Base-by-base conservation (phyloP, 2,888 invertebrate genomes). In the Drosophila antonietae region DNA sequence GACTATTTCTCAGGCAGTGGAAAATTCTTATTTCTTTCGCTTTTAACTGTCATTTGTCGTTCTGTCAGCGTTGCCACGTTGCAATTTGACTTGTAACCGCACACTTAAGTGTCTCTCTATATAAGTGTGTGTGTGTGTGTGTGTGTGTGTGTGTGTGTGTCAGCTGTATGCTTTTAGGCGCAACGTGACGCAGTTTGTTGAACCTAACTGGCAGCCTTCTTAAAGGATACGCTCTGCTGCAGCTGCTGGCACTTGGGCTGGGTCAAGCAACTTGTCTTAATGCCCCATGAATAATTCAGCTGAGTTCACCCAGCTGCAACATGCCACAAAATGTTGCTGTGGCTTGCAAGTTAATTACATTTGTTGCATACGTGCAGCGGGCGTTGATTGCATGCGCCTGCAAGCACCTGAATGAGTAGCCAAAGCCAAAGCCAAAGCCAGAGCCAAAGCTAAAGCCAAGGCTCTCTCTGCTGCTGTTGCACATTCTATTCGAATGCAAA, bases 51-150 rank as follows among this genome's bases (percentile, higher is more conserved):
- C 89, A 88, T 85, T 87, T 87, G 83, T 84, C 84, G 84, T 84
- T 81, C 67, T 75, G 89, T 79, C 75, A 76, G 68, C 80, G 66
- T 61, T 64, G 66, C 62, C 60, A 73, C 71, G 62, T 75, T 74
- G 87, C 89, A 83, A 83, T 87, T 79, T 87, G 81, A 79, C 89
- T 89, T 86, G 79, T 60, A 88, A 83, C 83, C 83, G 85, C 83
- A 88, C 73, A 88, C 85, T 83, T 71, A 73, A 83, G 81, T 70
- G 57, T 33, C 35, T 33, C 3, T 49, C 9, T 59, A 28, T 37
- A 6, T 28, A 23, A 28, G 57, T 39, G 49, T 49, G 12, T 47
- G 46, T 58, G n/a, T n/a, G n/a, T n/a, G n/a, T n/a, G n/a, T n/a
- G n/a, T n/a, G 46, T 35, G 56, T 39, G 49, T 59, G 57, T 51